Evolutionary conservation across 1,140 invertebrate genomes (phyloP).

Genomic region (Phocides pigmalion): DNA sequence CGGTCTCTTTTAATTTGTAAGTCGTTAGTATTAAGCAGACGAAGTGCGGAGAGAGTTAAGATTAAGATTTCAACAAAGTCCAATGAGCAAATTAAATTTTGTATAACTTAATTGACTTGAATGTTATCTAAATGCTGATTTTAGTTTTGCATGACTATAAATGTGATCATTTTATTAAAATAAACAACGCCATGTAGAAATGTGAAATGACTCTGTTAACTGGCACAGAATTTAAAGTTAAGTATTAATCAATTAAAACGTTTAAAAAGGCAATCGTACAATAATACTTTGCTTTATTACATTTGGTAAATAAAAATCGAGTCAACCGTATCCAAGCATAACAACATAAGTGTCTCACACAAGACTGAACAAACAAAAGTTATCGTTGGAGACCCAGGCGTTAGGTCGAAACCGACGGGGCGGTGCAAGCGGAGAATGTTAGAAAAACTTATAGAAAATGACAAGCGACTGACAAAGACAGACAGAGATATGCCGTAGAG

Average conservation of each 20-base stretch:
- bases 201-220: neutral
- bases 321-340: conserved; percentile 62
- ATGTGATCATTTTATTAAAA: conserved; percentile 18
- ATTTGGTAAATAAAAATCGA: conserved; percentile 65
- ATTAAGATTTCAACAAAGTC: conserved; percentile 71
- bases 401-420: conserved; percentile 75
- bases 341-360: conserved; percentile 75
- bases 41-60: conserved; percentile 53
- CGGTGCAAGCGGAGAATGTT: conserved; percentile 73
- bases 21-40: conserved; percentile 76
- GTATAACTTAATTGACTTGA: conserved; percentile 35
- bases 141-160: conserved; percentile 17
- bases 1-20: conserved; percentile 81
- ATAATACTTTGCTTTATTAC: conserved; percentile 69
- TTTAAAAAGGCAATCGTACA: conserved; percentile 35
- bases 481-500: conserved; percentile 62
- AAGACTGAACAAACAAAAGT: conserved; percentile 79
- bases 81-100: conserved; percentile 55
- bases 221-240: conserved; percentile 32
- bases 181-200: neutral
- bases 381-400: conserved; percentile 67
- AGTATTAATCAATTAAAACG: conserved; percentile 40
- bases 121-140: conserved; percentile 33
- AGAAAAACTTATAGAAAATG: conserved; percentile 84
- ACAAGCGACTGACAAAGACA: conserved; percentile 77